Percentiles rank a stretch among this genome's conserved stretches.
Conservation (phyloP, 2,797 vertebrate species). For the Sebastes baramenuke region DNA sequence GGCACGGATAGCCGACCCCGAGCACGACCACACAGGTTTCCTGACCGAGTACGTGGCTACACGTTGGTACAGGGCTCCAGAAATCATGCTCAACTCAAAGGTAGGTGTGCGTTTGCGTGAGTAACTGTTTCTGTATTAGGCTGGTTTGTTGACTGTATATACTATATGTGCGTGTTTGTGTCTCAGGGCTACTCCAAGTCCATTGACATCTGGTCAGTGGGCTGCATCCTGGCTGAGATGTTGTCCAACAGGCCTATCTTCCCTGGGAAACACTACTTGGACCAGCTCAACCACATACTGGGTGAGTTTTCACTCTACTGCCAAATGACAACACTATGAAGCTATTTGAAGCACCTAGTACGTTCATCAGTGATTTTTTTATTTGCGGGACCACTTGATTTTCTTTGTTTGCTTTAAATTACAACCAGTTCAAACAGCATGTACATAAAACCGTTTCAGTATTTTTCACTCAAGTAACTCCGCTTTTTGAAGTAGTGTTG, state of each 20-base stretch:
- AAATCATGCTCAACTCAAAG: conserved; percentile 97
- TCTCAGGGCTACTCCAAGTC: conserved; percentile 91
- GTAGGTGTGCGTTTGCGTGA: conserved; percentile 55
- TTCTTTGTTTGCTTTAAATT: background rate
- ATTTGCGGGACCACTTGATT: background rate
- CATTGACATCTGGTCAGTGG: conserved; percentile 96
- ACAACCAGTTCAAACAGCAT: background rate
- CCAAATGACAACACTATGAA: background rate
- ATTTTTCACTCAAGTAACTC: background rate
- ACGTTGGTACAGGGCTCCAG: conserved; percentile 94
- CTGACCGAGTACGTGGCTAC: conserved; percentile 95
- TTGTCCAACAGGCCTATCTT: conserved; percentile 91
- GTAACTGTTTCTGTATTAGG: background rate
- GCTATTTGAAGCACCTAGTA: background rate
- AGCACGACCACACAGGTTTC: conserved; percentile 91
- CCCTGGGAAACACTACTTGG: conserved; percentile 92
- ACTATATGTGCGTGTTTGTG: conserved; percentile 38
- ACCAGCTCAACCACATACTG: conserved; percentile 94
- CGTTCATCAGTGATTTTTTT: background rate
- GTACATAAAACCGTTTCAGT: background rate
- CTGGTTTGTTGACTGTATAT: background rate
- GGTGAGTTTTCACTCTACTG: conserved; percentile 71
- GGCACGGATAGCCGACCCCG: conserved; percentile 91
- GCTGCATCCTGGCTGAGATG: conserved; percentile 96
- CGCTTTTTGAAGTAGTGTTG: background rate